Conservation (phyloP, 2,113 vertebrate species). For the Talpa occidentalis region DNA sequence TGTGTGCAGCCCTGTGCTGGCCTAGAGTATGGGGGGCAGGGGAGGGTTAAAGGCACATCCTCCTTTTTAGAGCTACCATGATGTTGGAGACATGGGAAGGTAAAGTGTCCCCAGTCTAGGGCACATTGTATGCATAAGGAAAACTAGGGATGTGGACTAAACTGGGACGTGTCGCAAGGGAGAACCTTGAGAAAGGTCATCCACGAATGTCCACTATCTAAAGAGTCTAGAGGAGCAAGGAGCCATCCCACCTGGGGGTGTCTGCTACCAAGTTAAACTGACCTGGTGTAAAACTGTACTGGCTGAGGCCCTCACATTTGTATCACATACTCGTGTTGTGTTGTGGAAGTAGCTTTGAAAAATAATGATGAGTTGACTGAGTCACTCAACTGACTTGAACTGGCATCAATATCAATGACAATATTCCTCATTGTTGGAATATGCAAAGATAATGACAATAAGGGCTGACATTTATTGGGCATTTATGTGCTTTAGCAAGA, state of each 20-base stretch:
- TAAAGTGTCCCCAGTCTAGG: not conserved
- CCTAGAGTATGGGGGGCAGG: not conserved
- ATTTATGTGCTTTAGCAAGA: not conserved
- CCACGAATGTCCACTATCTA: not conserved
- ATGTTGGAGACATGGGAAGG: not conserved
- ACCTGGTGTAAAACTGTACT: too few species aligned
- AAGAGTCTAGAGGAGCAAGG: too few species aligned
- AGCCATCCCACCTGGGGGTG: too few species aligned
- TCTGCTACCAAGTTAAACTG: too few species aligned
- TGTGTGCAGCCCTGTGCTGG: not conserved
- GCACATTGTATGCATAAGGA: not conserved
- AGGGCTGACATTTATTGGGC: not conserved
- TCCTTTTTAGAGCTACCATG: not conserved
- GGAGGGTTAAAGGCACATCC: not conserved
- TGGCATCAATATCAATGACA: too few species aligned
- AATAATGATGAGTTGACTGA: rapidly evolving
- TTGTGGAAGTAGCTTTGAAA: too few species aligned
- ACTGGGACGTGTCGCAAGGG: not conserved
- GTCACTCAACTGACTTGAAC: too few species aligned
- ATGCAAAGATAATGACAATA: not conserved
- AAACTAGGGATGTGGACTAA: not conserved
- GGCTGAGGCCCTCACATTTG: too few species aligned
- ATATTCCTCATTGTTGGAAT: not conserved
- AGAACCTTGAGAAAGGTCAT: not conserved
- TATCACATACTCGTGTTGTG: too few species aligned